phyloP scores from a whole-genome alignment of 2,888 invertebrate species.

The Macropis europaea region DNA sequence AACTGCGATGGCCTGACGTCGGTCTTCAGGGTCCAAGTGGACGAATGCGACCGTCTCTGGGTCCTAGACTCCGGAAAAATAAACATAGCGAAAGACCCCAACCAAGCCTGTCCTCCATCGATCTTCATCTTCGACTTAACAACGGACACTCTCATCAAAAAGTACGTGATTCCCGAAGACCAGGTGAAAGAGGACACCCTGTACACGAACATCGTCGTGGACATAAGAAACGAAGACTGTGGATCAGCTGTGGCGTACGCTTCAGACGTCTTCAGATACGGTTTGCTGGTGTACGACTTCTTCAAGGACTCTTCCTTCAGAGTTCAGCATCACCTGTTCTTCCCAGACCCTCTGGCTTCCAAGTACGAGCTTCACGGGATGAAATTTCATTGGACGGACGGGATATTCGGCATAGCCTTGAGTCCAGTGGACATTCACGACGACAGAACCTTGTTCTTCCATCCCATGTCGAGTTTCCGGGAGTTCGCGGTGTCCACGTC shows the following conservation, averaged over 20 bases:
- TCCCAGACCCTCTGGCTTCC: slow-evolving; percentile 87
- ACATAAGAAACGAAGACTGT: slow-evolving; percentile 83
- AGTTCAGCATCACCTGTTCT: slow-evolving; percentile 86
- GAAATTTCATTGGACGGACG: slow-evolving; percentile 91
- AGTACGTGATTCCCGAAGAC: slow-evolving; percentile 84
- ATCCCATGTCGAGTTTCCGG: slow-evolving; percentile 90
- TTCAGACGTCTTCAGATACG: slow-evolving; percentile 87
- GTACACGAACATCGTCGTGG: slow-evolving; percentile 85
- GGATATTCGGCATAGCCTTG: slow-evolving; percentile 88
- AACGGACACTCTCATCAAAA: slow-evolving; percentile 84
- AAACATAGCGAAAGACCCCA: slow-evolving; percentile 83
- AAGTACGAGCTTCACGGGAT: slow-evolving; percentile 86
- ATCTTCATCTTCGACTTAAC: slow-evolving; percentile 87
- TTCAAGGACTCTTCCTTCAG: slow-evolving; percentile 83
- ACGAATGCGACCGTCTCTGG: slow-evolving; percentile 89
- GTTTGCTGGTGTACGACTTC: slow-evolving; percentile 84
- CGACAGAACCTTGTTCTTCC: slow-evolving; percentile 87
- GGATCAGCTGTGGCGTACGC: slow-evolving; percentile 85
- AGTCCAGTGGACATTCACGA: slow-evolving; percentile 81
- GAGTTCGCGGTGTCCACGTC: slow-evolving; percentile 88
- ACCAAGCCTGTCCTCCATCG: slow-evolving; percentile 87
- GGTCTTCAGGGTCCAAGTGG: slow-evolving; percentile 88
- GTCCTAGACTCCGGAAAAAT: slow-evolving; percentile 90
- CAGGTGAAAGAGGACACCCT: slow-evolving; percentile 86
- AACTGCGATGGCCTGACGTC: slow-evolving; percentile 87